Base-by-base conservation (phyloP, 2,113 vertebrate species). In the Cynopterus brachyotis region DNA sequence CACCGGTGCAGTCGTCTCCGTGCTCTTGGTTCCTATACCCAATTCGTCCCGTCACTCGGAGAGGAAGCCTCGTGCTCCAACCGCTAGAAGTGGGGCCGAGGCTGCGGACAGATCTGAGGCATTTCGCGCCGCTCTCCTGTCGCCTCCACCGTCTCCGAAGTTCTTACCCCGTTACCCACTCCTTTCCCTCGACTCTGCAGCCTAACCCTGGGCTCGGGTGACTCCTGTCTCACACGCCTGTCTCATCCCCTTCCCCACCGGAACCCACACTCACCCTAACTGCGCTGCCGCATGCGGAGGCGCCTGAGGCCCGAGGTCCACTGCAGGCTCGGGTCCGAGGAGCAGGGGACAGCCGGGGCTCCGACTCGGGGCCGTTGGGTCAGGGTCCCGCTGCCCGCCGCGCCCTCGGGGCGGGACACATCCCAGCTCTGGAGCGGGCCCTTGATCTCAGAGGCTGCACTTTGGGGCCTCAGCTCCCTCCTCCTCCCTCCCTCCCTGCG, bases 381-480 rank as follows among this genome's bases (percentile, higher is more conserved):
- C 95, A 95, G 94, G 40, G 95, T 90, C 94, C 64, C 42, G 64
- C 57, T 20, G 97, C 87, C 87, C 24, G 83, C 97, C 89, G 94
- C 92, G 95, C 97, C 97, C 97, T 97, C 91, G 73, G 91, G 94
- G 96, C 92, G 75, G 70, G 80, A 93, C 96, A 78, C 97, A 97
- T 98, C 96, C 95, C 96, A 67, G 96, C 93, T 96, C 94, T 84
- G 93, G 82, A 96, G 95, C 96, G 96, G 98, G 98, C 98, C 98
- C 98, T 98, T 98, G 98, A 98, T 98, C 98, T 98, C 93, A 97
- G 91, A 97, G 98, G 98, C 98, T 98, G 97, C 98, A 97, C 98
- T 98, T 98, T 96, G 98, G 98, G 98, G 98, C 98, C 98, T 98
- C 97, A 89, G 96, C 97, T 98, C 98, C 85, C 96, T 97, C 97